phyloP scores from a whole-genome alignment of 2,888 invertebrate species.

The Leptopterna dolabrata region DNA sequence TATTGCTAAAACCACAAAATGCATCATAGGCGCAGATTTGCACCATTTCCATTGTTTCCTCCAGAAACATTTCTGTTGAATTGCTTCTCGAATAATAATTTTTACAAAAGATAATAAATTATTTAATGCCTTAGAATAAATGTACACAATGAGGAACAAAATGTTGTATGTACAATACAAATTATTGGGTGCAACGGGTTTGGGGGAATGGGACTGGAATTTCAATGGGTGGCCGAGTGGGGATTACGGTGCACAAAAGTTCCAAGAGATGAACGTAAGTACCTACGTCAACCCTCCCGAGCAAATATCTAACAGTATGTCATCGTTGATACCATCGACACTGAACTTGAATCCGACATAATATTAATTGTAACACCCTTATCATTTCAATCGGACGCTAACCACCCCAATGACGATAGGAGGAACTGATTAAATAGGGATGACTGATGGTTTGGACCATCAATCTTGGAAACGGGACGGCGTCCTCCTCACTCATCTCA shows the following conservation, averaged over 20 bases:
- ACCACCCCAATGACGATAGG: background rate
- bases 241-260: background rate
- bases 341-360: background rate
- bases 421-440: background rate
- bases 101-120: no score
- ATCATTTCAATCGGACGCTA: background rate
- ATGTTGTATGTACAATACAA: no score
- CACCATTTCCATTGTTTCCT: no score
- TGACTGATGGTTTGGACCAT: background rate
- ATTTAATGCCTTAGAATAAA: no score
- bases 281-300: background rate
- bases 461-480: slow-evolving; percentile 9
- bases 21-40: no score
- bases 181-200: no score
- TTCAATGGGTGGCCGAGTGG: background rate
- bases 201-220: no score
- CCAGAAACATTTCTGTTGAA: no score
- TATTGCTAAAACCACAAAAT: no score
- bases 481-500: slow-evolving; percentile 4
- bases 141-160: no score
- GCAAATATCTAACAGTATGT: background rate
- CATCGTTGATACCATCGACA: background rate
- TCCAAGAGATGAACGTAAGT: background rate
- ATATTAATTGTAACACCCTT: background rate
- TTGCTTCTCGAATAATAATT: no score